phyloP scores from a whole-genome alignment of 2,888 invertebrate genomes.

The Pammene aurita region DNA sequence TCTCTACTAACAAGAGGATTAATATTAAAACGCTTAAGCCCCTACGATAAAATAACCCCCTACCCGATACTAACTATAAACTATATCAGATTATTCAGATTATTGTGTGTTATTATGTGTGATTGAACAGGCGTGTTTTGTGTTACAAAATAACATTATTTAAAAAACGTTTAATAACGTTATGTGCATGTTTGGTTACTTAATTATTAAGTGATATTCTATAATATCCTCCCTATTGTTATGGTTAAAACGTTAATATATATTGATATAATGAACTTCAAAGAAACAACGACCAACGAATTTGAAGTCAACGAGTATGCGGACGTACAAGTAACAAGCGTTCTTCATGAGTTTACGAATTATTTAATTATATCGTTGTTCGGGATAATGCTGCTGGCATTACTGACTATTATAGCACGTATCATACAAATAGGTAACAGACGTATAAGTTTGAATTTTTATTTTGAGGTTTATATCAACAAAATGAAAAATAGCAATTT shows the following conservation, averaged over 20 bases:
- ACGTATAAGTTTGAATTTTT: not conserved
- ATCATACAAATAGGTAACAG: conserved; percentile 32
- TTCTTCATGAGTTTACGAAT: conserved; percentile 13
- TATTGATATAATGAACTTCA: conserved; percentile 6
- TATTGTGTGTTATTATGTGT: conserved; percentile 19
- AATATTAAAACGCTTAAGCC: conserved; percentile 31
- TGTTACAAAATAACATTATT: conserved; percentile 3
- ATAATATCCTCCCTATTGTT: too few species aligned
- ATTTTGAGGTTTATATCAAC: not conserved
- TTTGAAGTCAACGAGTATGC: not conserved
- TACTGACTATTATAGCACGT: conserved; percentile 20
- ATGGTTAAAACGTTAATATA: too few species aligned
- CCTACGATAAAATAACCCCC: conserved; percentile 25
- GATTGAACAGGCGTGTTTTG: conserved; percentile 6
- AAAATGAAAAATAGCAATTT: too few species aligned
- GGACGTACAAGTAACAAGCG: not conserved
- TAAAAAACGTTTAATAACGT: not conserved
- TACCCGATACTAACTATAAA: not conserved
- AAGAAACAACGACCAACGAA: not conserved
- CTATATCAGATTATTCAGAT: conserved; percentile 7
- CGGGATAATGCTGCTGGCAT: not conserved
- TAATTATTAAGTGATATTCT: not conserved
- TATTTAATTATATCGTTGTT: conserved; percentile 25
- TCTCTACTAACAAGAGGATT: conserved; percentile 14
- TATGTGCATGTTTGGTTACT: not conserved